Conservation (phyloP, 2,113 vertebrate genomes). For the Puma concolor region DNA sequence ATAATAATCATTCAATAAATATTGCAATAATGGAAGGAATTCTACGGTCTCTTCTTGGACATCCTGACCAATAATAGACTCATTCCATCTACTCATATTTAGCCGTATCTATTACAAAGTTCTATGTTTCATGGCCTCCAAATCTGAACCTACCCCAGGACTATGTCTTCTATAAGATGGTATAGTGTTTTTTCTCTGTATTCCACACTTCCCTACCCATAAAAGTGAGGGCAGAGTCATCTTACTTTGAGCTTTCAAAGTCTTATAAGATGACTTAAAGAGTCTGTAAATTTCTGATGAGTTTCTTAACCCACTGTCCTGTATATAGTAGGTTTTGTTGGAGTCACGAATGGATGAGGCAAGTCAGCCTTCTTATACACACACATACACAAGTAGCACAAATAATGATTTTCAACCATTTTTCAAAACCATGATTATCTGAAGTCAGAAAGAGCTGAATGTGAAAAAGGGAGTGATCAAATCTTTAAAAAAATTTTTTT, state of each 20-base stretch:
- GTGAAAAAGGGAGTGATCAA: not conserved
- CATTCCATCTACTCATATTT: not conserved
- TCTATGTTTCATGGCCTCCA: slow-evolving; percentile 2
- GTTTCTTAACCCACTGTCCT: slow-evolving; percentile 20
- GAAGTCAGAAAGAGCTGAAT: slow-evolving; percentile 40
- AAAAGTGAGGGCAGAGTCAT: not conserved
- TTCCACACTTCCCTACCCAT: not conserved
- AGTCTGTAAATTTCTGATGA: not conserved
- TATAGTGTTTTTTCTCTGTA: not conserved
- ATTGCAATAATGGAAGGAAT: not conserved
- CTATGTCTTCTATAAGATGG: not conserved
- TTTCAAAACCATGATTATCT: not conserved
- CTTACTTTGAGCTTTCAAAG: not conserved
- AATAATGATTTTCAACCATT: not conserved
- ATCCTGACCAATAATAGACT: not conserved
- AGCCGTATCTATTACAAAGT: slow-evolving; percentile 5
- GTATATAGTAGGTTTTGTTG: not conserved
- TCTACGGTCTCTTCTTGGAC: not conserved
- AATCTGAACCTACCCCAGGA: not conserved
- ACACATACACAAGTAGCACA: not conserved
- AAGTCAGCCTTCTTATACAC: not conserved
- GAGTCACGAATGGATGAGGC: not conserved
- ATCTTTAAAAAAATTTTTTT: not conserved
- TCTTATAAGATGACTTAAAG: not conserved
- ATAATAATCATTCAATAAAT: slow-evolving; percentile 15